Evolutionary conservation across 2,888 invertebrate species (phyloP).

Genomic region (Amblyjoppa proteus): DNA sequence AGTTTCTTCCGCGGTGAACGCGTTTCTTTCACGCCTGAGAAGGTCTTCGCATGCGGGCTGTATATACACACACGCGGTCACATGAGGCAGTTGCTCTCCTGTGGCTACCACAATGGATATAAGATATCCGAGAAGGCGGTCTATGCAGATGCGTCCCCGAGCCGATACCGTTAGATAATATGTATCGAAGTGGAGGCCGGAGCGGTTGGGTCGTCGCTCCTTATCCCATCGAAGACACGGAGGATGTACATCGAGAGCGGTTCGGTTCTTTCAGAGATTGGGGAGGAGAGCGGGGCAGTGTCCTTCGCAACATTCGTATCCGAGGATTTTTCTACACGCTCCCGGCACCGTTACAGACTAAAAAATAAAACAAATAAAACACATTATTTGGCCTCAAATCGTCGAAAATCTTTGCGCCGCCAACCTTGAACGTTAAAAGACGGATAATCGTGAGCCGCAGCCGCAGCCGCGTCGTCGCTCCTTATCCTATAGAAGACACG

Average conservation of each 20-base stretch:
- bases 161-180: constrained; percentile 64
- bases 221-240: neutral
- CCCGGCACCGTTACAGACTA: no score
- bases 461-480: no score
- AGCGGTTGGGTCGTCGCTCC: constrained; percentile 2
- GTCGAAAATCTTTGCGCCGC: no score
- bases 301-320: no score
- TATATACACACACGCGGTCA: constrained; percentile 41
- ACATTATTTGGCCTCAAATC: no score
- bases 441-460: constrained; percentile 19
- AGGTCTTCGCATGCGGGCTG: constrained; percentile 43
- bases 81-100: constrained; percentile 46
- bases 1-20: constrained; percentile 65
- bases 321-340: no score
- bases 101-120: constrained; percentile 61
- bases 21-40: constrained; percentile 68
- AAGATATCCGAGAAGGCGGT: constrained; percentile 59
- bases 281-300: no score
- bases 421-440: neutral
- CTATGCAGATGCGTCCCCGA: constrained; percentile 65
- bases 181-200: constrained; percentile 44
- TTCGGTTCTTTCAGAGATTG: no score
- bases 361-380: no score
- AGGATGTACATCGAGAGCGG: neutral
- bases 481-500: no score